A percentile compares a stretch with the other conserved stretches of the same genome.
These are phyloP conservation scores for Globodera rostochiensis DNA, from an alignment of 1,140 invertebrate species.

Conservation along the genomic window DNA sequence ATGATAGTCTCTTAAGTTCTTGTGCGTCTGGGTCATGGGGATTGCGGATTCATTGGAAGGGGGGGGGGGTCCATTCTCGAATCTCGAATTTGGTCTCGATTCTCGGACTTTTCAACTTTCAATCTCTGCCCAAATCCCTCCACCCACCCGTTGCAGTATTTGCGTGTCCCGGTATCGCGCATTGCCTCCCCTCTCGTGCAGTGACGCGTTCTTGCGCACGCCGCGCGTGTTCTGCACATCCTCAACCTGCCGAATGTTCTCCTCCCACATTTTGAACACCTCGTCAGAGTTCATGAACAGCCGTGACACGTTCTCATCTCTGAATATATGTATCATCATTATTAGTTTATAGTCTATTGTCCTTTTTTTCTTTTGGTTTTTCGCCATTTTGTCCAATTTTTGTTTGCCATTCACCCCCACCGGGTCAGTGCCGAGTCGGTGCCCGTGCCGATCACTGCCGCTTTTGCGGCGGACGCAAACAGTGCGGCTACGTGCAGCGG, in stretches of 20 bases:
- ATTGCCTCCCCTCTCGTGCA: slow-evolving; percentile 25
- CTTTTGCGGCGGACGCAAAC: slow-evolving; percentile 29
- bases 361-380: not conserved
- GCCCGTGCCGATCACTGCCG: slow-evolving; percentile 25
- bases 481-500: slow-evolving; percentile 32
- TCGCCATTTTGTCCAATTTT: not conserved
- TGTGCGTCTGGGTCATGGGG: not conserved
- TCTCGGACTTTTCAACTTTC: too few relatives aligned
- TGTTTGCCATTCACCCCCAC: not conserved
- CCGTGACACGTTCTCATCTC: slow-evolving; percentile 28
- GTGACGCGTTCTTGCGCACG: slow-evolving; percentile 26
- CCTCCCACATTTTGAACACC: slow-evolving; percentile 41
- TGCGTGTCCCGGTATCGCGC: not conserved
- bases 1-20: not conserved
- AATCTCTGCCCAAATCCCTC: too few relatives aligned
- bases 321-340: not conserved
- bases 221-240: not conserved
- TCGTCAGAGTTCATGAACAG: slow-evolving; percentile 42
- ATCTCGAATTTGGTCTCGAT: too few relatives aligned
- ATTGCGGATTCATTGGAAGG: not conserved
- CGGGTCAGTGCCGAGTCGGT: slow-evolving; percentile 9
- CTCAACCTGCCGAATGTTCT: slow-evolving; percentile 4
- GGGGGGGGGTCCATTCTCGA: not conserved
- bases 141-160: slow-evolving; percentile 26
- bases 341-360: too few relatives aligned